Base-by-base conservation (phyloP, 2,888 invertebrate genomes). In the Parnassius apollo region DNA sequence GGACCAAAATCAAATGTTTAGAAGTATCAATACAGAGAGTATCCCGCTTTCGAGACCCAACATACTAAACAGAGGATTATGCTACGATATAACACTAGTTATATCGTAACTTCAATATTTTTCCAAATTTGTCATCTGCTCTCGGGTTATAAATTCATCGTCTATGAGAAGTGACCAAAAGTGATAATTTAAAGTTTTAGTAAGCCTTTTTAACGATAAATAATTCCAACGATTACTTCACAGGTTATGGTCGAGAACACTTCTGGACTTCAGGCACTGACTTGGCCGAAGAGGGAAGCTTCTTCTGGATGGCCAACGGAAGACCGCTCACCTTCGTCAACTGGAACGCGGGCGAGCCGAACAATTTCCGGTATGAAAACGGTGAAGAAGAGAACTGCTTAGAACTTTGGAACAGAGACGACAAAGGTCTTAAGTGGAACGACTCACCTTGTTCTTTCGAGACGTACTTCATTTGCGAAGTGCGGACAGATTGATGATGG, bases 181-280 rank as follows among this genome's bases (percentile, higher is more conserved):
- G 10, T 44, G 44, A 0, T 44, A 44, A 44, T 44, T 11, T 11
- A 44, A 44, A 44, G 2, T 44, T 11, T 11, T 11, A 44, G 35
- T 35, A 35, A 35, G 1, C 35, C 35, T 7, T 35, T 35, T 35
- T 35, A 35, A 35, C 4, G 35, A 35, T 35, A 35, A 35, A 7
- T 35, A 35, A 35, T 35, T 35, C 35, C 4, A 35, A 35, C 7
- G 4, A 35, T 11, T 53, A 9, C 22, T 9, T 89, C 92, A 2
- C 85, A 96, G 96, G 97, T 59, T 94, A 96, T 71, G 97, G 97
- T 13, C 95, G 96, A 77, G 97, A 98, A 78, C 97, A 98, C 80
- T 98, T 98, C 91, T 98, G 97, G 97, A 97, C 96, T 65, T 97
- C 97, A 9, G 97, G 97, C 72, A 97, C 97, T 8, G 97, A 97